Evolutionary conservation across 2,113 vertebrate genomes (phyloP), one percentile per base, ranked within the genome.

Genomic region (Gymnobelideus leadbeateri): DNA sequence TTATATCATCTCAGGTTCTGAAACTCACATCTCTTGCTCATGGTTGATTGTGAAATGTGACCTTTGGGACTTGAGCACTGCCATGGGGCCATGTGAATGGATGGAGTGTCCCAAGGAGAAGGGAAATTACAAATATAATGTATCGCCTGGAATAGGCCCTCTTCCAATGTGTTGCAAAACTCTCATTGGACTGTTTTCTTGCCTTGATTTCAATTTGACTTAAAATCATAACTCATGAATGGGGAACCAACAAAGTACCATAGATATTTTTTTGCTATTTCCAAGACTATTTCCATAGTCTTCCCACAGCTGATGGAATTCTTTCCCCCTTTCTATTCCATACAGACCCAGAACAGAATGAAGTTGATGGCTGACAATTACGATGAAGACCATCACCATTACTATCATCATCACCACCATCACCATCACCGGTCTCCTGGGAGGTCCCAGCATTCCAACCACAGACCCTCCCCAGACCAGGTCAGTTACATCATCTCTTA

Each of bases 361-460:
- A 99, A 99, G 98, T 98, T 99, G 97, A 99, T 99, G 96, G 98
- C 99, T 0, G 99, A 99, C 98, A 99, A 99, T 98, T 99, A 99
- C 0, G 99, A 99, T 54, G 99, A 99, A 31, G 99, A 99, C 96
- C 99, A 99, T 91, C 99, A 99, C 93, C 99, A 99, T 57, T 99
- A 99, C 98, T 99, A 99, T 94, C 99, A 99, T 53, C 99, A 99
- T 97, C 98, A 99, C 93, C 99, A 99, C 94, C 99, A 97, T 95
- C 99, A 97, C 94, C 98, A 97, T 98, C 99, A 99, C 91, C 99
- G 99, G 0, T 99, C 99, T 97, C 99, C 99, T 89, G 98, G 99
- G 91, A 98, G 99, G 97, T 99, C 99, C 46, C 99, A 99, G 11
- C 99, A 99, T 91, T 98, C 99, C 98, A 99, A 99, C 98, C 99